Base-by-base conservation (phyloP, 2,113 vertebrate species). In the Gadus chalcogrammus region DNA sequence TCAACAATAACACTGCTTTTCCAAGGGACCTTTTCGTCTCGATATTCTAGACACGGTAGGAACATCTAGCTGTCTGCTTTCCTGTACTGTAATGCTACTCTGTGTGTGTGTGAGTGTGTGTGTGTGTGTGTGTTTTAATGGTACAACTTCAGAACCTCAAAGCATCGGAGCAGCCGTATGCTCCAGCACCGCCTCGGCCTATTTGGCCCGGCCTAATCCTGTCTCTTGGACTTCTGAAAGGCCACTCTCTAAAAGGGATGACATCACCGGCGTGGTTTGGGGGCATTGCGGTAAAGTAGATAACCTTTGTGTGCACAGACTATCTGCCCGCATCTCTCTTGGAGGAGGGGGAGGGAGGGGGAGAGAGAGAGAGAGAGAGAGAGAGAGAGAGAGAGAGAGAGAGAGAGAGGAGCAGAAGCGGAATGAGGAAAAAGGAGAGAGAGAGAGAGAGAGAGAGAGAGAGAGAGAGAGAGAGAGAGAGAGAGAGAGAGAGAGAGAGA, bases 201-300 rank as follows among this genome's bases (percentile, higher is more conserved):
- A 55, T 55, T 55, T 64, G 63, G 63, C 22, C 64, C 5, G 20
- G 42, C 20, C 65, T 67, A 67, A 67, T 67, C 42, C 20, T 67
- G 15, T 67, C 65, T 16, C 48, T 67, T 20, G n/a, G 35, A 65
- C 64, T 65, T 65, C 17, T 42, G 42, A 65, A 67, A 67, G 65
- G 18, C 42, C 20, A 52, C 38, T 62, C 15, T 74, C 68, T 64
- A 59, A 62, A 61, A 60, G 65, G 15, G 24, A 62, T 73, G 71
- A 73, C 71, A 68, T 67, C 72, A 69, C 56, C 61, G n/a, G 61
- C 28, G 28, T 61, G 27, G 28, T 58, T 24, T 69, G 66, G 42
- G 27, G 63, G 72, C 66, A 24, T 53, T 27, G 59, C 61, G 24
- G 22, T 65, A 65, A 31, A 65, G 64, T 13, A 28, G 64, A 62